phyloP scores from a whole-genome alignment of 2,113 vertebrate genomes.

The Austrofundulus limnaeus region DNA sequence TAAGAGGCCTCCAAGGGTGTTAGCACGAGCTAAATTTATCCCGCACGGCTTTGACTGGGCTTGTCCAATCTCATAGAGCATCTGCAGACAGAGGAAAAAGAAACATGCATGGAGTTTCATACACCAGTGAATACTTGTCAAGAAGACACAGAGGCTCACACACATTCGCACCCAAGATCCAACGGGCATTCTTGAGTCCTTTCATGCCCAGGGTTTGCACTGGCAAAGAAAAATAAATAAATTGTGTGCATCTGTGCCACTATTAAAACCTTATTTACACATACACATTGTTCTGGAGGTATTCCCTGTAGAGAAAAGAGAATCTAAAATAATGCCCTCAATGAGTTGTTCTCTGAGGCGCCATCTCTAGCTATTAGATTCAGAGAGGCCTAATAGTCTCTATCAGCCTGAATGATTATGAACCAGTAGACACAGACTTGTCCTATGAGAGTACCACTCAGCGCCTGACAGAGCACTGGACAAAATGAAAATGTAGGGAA shows the following conservation, averaged over 20 bases:
- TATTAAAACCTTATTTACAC: not conserved
- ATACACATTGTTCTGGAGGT: constrained; percentile 12
- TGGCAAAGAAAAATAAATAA: not conserved
- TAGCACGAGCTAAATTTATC: constrained; percentile 79
- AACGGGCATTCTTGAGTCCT: constrained; percentile 1
- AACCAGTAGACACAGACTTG: constrained; percentile 43
- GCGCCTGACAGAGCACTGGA: constrained; percentile 22
- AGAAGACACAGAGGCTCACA: not conserved
- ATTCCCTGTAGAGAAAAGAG: constrained; percentile 22
- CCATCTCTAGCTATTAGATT: constrained; percentile 35
- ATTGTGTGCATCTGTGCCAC: not conserved
- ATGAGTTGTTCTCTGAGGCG: constrained; percentile 24
- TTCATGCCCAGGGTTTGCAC: not conserved
- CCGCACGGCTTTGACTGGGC: constrained; percentile 69
- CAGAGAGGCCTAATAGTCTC: constrained; percentile 47
- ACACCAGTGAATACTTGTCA: constrained; percentile 39
- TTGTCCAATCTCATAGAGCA: constrained; percentile 71
- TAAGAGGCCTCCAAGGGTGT: constrained; percentile 81
- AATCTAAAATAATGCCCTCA: constrained; percentile 38
- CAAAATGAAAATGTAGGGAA: constrained; percentile 19
- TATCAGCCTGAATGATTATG: constrained; percentile 40
- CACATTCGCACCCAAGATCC: constrained; percentile 5
- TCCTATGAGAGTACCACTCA: constrained; percentile 34
- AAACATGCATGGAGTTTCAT: constrained; percentile 46
- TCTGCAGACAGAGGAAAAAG: constrained; percentile 66